phyloP scores from a whole-genome alignment of 2,113 vertebrate species.

The Sterrhoptilus dennistouni region DNA sequence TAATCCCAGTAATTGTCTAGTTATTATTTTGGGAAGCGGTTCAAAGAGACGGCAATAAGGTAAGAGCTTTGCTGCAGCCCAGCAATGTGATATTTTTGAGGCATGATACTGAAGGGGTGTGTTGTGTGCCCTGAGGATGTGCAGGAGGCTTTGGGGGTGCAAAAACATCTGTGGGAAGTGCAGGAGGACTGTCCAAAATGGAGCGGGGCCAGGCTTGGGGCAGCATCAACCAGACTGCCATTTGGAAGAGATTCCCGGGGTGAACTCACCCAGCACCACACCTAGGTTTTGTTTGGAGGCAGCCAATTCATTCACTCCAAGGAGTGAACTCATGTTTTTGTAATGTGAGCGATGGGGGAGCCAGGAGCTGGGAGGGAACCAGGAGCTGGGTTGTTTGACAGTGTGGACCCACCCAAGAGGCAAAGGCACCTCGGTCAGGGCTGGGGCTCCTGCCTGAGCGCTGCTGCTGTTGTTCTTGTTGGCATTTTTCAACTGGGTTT shows the following conservation, averaged over 20 bases:
- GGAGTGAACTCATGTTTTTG: slow-evolving; percentile 62
- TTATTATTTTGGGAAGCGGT: background rate
- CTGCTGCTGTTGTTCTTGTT: slow-evolving; percentile 14
- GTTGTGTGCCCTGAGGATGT: background rate
- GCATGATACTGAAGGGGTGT: background rate
- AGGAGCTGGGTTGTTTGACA: slow-evolving; percentile 32
- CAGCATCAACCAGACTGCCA: slow-evolving; percentile 8
- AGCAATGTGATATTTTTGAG: background rate
- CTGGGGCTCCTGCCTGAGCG: background rate
- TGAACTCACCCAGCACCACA: slow-evolving; percentile 68
- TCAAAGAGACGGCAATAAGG: background rate
- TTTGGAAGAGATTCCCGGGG: slow-evolving; percentile 42
- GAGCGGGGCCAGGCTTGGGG: background rate
- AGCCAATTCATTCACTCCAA: slow-evolving; percentile 53
- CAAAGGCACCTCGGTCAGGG: background rate
- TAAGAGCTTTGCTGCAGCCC: background rate
- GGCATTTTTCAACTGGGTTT: background rate
- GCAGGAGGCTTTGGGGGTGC: background rate
- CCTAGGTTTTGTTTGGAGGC: slow-evolving; percentile 65
- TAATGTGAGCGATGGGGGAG: slow-evolving; percentile 33
- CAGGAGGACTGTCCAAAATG: background rate
- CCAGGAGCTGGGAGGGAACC: slow-evolving; percentile 51
- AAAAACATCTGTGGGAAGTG: background rate
- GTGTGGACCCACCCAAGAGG: slow-evolving; percentile 8
- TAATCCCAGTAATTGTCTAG: background rate